phyloP scores from a whole-genome alignment of 2,797 vertebrate species.

The Parambassis ranga region DNA sequence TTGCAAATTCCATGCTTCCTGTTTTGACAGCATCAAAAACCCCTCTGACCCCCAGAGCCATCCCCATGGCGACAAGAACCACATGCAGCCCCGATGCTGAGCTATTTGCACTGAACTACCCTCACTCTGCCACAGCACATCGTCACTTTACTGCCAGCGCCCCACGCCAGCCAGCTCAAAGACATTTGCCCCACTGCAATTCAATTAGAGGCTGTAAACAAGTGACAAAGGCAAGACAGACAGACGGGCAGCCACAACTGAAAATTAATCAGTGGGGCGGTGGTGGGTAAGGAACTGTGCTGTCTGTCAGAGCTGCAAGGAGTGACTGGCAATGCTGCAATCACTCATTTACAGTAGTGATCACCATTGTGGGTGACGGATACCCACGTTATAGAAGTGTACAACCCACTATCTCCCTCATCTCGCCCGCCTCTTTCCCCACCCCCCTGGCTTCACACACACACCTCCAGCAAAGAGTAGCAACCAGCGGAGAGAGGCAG shows the following conservation, averaged over 20 bases:
- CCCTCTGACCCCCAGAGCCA: constrained; percentile 51
- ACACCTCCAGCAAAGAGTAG: constrained; percentile 83
- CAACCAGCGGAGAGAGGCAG: constrained; percentile 83
- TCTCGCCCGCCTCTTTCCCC: constrained; percentile 15
- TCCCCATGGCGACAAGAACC: constrained; percentile 58
- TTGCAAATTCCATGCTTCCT: constrained; percentile 54
- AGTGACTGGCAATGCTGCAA: constrained; percentile 68
- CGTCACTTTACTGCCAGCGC: constrained; percentile 29
- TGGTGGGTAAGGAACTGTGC: constrained; percentile 47
- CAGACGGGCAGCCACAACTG: constrained; percentile 52
- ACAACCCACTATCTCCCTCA: constrained; percentile 47
- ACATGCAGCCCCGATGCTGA: constrained; percentile 56
- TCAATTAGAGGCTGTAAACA: constrained; percentile 77
- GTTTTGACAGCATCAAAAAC: constrained; percentile 62
- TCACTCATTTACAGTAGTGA: constrained; percentile 79
- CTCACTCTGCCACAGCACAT: constrained; percentile 35
- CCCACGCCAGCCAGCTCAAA: constrained; percentile 40
- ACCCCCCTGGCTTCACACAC: constrained; percentile 33
- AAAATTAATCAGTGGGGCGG: constrained; percentile 68
- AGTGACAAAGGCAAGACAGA: constrained; percentile 71
- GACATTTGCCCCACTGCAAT: constrained; percentile 68
- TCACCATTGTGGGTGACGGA: constrained; percentile 66
- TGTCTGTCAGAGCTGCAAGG: constrained; percentile 61
- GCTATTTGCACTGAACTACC: constrained; percentile 47
- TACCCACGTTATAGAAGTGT: constrained; percentile 65